phyloP scores from a whole-genome alignment of 2,113 vertebrate genomes.

The Bujurquina vittata region DNA sequence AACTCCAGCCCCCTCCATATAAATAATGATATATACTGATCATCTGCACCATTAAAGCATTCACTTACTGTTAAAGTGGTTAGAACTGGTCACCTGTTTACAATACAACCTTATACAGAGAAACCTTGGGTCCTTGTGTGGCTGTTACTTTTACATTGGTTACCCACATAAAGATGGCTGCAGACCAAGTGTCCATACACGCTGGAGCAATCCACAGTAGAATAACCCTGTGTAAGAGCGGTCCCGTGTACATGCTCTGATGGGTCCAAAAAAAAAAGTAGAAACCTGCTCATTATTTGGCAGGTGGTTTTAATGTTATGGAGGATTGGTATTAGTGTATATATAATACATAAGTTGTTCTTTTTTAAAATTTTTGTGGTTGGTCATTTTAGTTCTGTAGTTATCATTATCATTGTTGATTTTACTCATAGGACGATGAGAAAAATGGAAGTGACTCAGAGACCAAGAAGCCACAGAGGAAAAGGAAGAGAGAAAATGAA shows the following conservation, averaged over 20 bases:
- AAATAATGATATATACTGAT: background rate
- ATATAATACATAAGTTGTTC: background rate
- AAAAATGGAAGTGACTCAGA: slow-evolving; percentile 51
- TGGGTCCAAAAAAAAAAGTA: too few species aligned
- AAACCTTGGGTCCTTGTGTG: background rate
- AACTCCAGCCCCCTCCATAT: background rate
- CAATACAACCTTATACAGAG: background rate
- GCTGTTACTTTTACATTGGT: background rate
- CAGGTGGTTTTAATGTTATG: background rate
- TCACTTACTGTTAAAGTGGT: background rate
- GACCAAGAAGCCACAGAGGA: slow-evolving; percentile 37
- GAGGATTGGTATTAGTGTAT: background rate
- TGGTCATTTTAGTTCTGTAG: background rate
- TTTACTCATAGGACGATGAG: slow-evolving; percentile 47
- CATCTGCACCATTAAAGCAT: background rate
- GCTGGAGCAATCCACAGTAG: background rate
- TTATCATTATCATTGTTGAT: background rate
- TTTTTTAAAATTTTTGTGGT: background rate
- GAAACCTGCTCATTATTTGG: background rate
- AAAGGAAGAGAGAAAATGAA: slow-evolving; percentile 71
- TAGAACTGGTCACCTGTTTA: too few species aligned
- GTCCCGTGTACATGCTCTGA: background rate
- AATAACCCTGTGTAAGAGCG: background rate
- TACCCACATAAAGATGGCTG: background rate
- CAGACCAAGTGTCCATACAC: background rate